These are phyloP conservation scores for Sebastolobus altivelis DNA, from an alignment of 2,797 vertebrate species.

Conservation along the genomic window DNA sequence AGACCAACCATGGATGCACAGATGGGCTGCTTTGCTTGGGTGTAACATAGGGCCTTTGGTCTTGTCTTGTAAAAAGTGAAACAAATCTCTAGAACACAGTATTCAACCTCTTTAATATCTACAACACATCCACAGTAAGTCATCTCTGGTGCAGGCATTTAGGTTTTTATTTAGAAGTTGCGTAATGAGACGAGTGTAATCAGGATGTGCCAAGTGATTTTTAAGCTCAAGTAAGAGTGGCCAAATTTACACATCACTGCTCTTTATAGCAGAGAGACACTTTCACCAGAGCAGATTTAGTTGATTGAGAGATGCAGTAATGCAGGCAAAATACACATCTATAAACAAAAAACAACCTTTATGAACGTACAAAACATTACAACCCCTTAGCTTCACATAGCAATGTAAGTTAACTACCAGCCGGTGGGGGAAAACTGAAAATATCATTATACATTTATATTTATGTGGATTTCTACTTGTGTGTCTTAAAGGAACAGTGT, in stretches of 20 bases:
- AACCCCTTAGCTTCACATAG: background rate
- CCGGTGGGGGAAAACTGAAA: background rate
- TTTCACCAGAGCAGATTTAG: background rate
- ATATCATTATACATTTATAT: background rate
- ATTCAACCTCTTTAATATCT: background rate
- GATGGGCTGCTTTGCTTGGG: too few species aligned
- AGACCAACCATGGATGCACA: too few species aligned
- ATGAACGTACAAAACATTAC: background rate
- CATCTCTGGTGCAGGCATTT: background rate
- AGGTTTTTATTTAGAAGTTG: constrained; percentile 12
- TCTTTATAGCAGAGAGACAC: background rate
- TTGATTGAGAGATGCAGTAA: background rate
- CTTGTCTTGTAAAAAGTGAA: background rate
- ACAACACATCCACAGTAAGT: background rate
- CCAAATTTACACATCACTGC: background rate
- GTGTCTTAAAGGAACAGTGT: too few species aligned
- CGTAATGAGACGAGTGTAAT: constrained; percentile 21
- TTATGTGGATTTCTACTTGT: background rate
- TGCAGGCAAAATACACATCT: background rate
- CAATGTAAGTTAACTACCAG: background rate
- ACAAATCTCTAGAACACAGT: background rate
- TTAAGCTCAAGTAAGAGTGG: background rate
- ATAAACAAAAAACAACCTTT: background rate
- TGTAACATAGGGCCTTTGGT: too few species aligned
- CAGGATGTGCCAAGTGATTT: background rate